Evolutionary conservation across 2,888 invertebrate species (phyloP), one percentile per base, ranked within the genome.

Genomic region (Stenodema calcarata): DNA sequence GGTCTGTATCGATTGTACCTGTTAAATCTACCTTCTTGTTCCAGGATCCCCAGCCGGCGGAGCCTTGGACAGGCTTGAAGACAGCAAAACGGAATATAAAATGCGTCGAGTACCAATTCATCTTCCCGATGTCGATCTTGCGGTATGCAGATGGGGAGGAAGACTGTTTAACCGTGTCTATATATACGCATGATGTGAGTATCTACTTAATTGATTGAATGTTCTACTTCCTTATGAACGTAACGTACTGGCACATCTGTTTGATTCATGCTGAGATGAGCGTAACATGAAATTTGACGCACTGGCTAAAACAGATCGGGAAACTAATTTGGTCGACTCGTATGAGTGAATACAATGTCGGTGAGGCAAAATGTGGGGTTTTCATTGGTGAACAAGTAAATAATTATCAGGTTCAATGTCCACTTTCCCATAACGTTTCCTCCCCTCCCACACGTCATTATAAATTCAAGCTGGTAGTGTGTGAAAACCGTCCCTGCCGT

Each of bases 111-210:
- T 42, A 41, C 18, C 82, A 82, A 18, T 41, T 41, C 30, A 4
- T 82, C 12, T 41, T 82, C 7, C 82, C 82, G 23, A 1, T n/a
- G 16, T 0, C 7, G 28, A 30, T 23, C 4, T 62, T 85, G 16
- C 54, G 82, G 7, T 78, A 47, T 6, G 81, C 80, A 0, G 28
- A 41, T 18, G 89, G 89, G 0, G 76, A 78, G 16, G 89, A 89
- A 44, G 89, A 89, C 73, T 89, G 89, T 69, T 79, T 89, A 9
- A 86, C 87, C 14, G 75, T 89, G 14, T 88, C 88, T 16, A 86
- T 89, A 0, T 89, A 86, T 82, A 87, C 88, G 11, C 88, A 85
- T 11, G 76, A 54, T 42, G 88, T 88, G 76, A 87, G 87, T 86
- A 12, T 47, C 12, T 23, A 62, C 7, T 4, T 35, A 4, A 35